Evolutionary conservation across 2,113 vertebrate genomes (phyloP), one percentile per base, ranked within the genome.

Genomic region (Oreocharis arfaki): DNA sequence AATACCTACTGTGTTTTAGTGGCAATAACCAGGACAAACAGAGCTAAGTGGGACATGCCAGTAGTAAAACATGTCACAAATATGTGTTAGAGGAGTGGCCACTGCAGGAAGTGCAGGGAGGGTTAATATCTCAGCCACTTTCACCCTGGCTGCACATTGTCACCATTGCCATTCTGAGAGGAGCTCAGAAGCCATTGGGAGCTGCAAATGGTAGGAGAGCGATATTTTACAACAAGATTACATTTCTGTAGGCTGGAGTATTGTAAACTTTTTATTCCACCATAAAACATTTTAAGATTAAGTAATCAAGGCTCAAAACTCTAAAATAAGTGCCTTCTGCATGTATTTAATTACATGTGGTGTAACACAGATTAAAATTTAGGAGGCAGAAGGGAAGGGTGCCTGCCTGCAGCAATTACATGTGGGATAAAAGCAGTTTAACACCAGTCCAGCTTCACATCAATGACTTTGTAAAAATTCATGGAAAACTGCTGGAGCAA

Each of bases 271-370:
- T 87, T 97, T 90, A 96, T 94, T 89, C 27, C 41, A 24, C 17
- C 41, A 71, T 93, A 94, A 93, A 94, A n/a, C n/a, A 85, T 73
- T 79, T 91, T 71, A 55, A 89, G 95, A 93, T 78, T 70, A 91
- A 79, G 22, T 78, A 87, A 96, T 92, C 59, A 77, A 59, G 30
- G 16, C 81, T 94, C 41, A 65, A 46, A 81, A n/a, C 11, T 39
- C 68, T 81, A 56, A 84, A 55, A 82, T 24, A 78, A 55, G 32
- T 80, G 42, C 22, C 44, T 57, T 35, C 30, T 91, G 44, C 52
- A 28, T 85, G 46, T 37, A 55, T 90, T 91, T 94, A 95, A 95
- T 96, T 90, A 84, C 75, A 86, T 18, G 47, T 8, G 71, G 28
- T 69, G 65, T 16, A 94, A 56, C 35, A 17, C 27, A n/a, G 37